Evolutionary conservation across 1,140 invertebrate species (phyloP).

Genomic region (Aphaenogaster rudis): DNA sequence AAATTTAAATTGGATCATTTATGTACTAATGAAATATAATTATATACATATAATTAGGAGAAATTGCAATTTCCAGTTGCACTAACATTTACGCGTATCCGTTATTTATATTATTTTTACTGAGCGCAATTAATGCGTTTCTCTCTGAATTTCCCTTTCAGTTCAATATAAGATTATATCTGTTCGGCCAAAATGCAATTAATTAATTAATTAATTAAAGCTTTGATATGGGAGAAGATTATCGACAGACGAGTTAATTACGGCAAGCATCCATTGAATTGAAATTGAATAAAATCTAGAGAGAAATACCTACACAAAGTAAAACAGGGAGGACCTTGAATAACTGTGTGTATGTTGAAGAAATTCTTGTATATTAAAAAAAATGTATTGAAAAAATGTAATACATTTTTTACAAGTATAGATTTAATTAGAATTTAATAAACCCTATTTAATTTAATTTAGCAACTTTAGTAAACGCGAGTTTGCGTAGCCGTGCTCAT

Average conservation of each 20-base stretch:
- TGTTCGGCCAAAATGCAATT: not conserved
- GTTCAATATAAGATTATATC: slow-evolving; percentile 26
- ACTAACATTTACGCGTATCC: not conserved
- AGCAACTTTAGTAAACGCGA: not conserved
- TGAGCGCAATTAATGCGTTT: slow-evolving; percentile 3
- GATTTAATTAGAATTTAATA: slow-evolving; percentile 21
- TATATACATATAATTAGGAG: not conserved
- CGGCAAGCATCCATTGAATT: not conserved
- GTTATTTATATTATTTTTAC: not conserved
- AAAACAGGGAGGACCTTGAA: not conserved
- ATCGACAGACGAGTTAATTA: slow-evolving; percentile 24
- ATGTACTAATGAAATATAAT: not conserved
- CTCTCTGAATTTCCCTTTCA: slow-evolving; percentile 7
- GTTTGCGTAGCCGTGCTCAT: not conserved
- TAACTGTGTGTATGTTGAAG: not conserved
- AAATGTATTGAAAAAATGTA: not conserved
- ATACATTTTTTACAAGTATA: not conserved
- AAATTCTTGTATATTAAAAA: not conserved
- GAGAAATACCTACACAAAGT: not conserved
- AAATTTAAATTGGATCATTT: not conserved
- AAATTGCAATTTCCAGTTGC: not conserved
- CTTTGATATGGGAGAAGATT: slow-evolving; percentile 12
- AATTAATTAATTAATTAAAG: slow-evolving; percentile 46
- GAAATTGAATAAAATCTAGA: slow-evolving; percentile 9
- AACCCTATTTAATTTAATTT: slow-evolving; percentile 29